phyloP scores from a whole-genome alignment of 2,113 vertebrate genomes.

The Capreolus pygargus region DNA sequence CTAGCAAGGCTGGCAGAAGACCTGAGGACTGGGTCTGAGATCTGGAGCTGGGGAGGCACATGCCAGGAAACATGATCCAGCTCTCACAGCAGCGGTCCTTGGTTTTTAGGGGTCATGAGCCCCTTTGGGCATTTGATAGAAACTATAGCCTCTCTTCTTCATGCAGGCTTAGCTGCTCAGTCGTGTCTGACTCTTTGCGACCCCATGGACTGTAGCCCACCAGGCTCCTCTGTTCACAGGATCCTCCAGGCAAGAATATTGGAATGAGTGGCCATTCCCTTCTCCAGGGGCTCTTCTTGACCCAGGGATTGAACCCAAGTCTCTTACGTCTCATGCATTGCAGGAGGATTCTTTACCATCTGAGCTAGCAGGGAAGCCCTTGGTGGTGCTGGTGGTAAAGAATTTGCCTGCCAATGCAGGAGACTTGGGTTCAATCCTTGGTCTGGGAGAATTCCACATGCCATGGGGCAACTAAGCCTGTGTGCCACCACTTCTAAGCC shows the following conservation, averaged over 20 bases:
- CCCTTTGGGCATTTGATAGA: not conserved
- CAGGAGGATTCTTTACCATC: not conserved
- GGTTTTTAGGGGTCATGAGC: not conserved
- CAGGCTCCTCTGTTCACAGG: not conserved
- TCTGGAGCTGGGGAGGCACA: not conserved
- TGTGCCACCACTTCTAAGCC: not conserved
- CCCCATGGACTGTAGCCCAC: not conserved
- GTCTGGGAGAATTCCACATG: not conserved
- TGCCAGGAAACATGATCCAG: not conserved
- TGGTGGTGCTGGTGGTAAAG: not conserved
- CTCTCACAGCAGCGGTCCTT: not conserved
- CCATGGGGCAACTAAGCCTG: not conserved
- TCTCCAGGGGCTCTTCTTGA: not conserved
- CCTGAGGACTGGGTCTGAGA: not conserved
- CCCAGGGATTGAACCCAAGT: not conserved
- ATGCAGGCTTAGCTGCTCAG: not conserved
- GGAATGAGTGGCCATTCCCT: not conserved
- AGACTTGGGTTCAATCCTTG: not conserved
- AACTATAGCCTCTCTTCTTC: not conserved
- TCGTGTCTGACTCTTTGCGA: not conserved
- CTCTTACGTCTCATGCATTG: not conserved
- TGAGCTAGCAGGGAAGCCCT: not conserved
- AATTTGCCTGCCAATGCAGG: not conserved
- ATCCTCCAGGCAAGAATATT: not conserved
- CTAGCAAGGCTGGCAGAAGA: not conserved